phyloP scores from a whole-genome alignment of 1,140 invertebrate genomes.

The Rhopalosiphum maidis region DNA sequence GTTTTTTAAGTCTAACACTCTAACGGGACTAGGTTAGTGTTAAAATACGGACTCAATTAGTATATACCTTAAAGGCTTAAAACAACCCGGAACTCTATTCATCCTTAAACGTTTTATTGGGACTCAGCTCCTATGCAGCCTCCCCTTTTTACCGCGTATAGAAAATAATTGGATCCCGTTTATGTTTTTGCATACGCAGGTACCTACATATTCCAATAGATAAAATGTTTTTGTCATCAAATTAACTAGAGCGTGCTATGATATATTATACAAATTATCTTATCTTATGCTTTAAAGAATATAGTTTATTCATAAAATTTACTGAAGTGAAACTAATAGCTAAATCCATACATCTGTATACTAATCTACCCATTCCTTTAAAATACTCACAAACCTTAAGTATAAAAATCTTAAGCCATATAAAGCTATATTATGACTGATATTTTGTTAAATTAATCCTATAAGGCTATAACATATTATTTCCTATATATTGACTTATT shows the following conservation, averaged over 20 bases:
- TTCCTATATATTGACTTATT: background rate
- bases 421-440: background rate
- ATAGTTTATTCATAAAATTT: background rate
- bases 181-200: background rate
- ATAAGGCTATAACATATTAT: background rate
- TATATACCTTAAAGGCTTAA: too few species aligned
- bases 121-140: too few species aligned
- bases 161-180: background rate
- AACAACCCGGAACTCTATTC: too few species aligned
- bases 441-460: background rate
- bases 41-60: too few species aligned
- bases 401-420: background rate
- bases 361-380: background rate
- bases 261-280: background rate
- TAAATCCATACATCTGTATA: background rate
- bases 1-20: too few species aligned
- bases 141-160: background rate
- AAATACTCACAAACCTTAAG: background rate
- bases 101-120: too few species aligned
- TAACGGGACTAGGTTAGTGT: too few species aligned
- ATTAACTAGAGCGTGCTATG: background rate
- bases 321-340: background rate
- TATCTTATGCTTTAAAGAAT: background rate
- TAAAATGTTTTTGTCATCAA: slow-evolving; percentile 1
- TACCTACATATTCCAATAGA: background rate